Evolutionary conservation across 2,888 invertebrate species (phyloP).

Genomic region (Spodoptera picta): DNA sequence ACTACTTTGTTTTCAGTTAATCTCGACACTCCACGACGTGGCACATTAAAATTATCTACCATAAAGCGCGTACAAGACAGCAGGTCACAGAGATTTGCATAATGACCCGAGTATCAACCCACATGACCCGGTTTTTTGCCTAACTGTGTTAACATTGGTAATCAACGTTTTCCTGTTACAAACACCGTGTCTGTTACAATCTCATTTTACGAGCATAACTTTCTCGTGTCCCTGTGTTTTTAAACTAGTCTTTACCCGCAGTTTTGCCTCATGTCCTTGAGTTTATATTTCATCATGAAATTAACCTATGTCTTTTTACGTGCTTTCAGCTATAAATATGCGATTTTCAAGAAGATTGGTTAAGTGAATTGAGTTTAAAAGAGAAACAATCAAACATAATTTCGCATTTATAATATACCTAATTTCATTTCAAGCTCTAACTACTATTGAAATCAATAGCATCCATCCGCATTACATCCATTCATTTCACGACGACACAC

Average conservation of each 20-base stretch:
- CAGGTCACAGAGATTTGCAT: conserved; percentile 79
- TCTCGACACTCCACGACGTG: conserved; percentile 25
- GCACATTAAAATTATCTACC: conserved; percentile 59
- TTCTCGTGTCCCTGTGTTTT: conserved; percentile 32
- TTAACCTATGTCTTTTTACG: too few relatives aligned
- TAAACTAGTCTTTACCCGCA: background rate
- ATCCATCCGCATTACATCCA: conserved; percentile 1
- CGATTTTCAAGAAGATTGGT: too few relatives aligned
- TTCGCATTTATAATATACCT: too few relatives aligned
- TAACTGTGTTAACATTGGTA: conserved; percentile 58
- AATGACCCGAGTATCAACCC: conserved; percentile 77
- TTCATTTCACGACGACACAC: conserved; percentile 16
- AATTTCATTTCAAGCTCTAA: too few relatives aligned
- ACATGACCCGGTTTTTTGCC: conserved; percentile 76
- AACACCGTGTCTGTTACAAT: conserved; percentile 49
- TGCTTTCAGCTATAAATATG: too few relatives aligned
- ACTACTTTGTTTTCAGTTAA: background rate
- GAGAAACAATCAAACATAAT: too few relatives aligned
- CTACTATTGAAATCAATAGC: too few relatives aligned
- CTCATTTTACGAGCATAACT: conserved; percentile 31
- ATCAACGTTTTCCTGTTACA: conserved; percentile 61
- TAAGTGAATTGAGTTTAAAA: too few relatives aligned
- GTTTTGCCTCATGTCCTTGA: too few relatives aligned
- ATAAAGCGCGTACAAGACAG: conserved; percentile 64
- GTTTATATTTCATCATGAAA: too few relatives aligned